phyloP scores from a whole-genome alignment of 2,113 vertebrate species.

The Leptocoma aspasia region DNA sequence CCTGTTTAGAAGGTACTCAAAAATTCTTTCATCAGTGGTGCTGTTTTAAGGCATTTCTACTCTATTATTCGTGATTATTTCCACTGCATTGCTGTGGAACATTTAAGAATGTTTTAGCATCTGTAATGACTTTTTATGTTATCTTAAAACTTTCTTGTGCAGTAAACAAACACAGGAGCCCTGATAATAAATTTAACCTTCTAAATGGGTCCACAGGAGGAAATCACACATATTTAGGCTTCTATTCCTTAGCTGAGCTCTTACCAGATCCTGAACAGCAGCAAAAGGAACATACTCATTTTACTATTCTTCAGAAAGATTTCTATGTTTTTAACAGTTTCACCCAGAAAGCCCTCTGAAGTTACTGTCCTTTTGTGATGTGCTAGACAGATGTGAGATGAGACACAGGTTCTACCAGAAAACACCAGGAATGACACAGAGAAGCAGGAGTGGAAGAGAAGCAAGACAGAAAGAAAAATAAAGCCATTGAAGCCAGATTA shows the following conservation, averaged over 20 bases:
- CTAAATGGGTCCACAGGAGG: slow-evolving; percentile 71
- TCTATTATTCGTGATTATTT: background rate
- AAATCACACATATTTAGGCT: slow-evolving; percentile 54
- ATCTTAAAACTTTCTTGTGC: background rate
- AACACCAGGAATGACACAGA: background rate
- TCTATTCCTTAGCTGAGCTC: background rate
- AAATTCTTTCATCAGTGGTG: background rate
- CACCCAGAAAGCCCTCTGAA: background rate
- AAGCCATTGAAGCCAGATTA: background rate
- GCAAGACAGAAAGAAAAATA: background rate
- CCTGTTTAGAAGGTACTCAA: rapidly evolving
- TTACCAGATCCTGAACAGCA: background rate
- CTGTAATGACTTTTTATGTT: background rate
- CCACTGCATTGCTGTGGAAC: background rate
- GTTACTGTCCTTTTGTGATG: background rate
- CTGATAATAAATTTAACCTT: slow-evolving; percentile 49
- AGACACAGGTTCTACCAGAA: background rate
- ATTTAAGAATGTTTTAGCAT: background rate
- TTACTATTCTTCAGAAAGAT: background rate
- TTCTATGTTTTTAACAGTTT: background rate
- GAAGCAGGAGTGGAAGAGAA: background rate
- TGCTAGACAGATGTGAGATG: background rate
- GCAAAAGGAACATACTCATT: background rate
- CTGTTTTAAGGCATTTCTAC: background rate
- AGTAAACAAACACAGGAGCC: background rate